Evolutionary conservation across 2,797 vertebrate genomes (phyloP), one percentile per base, ranked within the genome.

Genomic region (Danio choprae): DNA sequence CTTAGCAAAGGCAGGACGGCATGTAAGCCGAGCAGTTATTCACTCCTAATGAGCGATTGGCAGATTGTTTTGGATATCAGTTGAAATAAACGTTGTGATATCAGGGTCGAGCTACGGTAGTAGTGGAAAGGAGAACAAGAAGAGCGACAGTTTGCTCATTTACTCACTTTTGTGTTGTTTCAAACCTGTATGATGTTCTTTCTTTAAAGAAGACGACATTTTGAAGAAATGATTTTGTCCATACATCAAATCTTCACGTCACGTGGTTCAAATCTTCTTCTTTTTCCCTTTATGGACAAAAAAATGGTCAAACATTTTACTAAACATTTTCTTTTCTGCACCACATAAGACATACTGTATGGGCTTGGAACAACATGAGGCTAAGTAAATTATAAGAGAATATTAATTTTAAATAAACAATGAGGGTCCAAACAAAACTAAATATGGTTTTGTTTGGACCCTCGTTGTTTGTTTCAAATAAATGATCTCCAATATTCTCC

Each of bases 1-100:
- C 65, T 69, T 71, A 46, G 22, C 40, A 65, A 41, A 18, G 64
- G 48, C 58, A 50, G 63, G 74, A 69, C 46, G 18, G 40, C 58
- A 9, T 64, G 59, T 75, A 56, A 74, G 44, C 41, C 43, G 36
- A n/a, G 59, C 20, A 53, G 63, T 62, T 67, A 36, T 11, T 29
- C n/a, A 43, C 46, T 65, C 58, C 44, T 80, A 70, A 78, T 62
- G 69, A 64, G 44, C 8, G 16, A 69, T 55, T 38, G 59, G 12
- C 78, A 53, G 55, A 64, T 60, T 81, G 65, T 67, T 59, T 68
- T 65, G 43, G 70, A 81, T 72, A 68, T 81, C 58, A 68, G 8
- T 63, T 40, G 9, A 68, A 38, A 62, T 44, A 3, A 65, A 77
- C 15, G 12, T 29, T 55, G 62, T 43, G 9, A 55, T n/a, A 43